Evolutionary conservation across 2,113 vertebrate species (phyloP).

Genomic region (Eolophus roseicapilla): DNA sequence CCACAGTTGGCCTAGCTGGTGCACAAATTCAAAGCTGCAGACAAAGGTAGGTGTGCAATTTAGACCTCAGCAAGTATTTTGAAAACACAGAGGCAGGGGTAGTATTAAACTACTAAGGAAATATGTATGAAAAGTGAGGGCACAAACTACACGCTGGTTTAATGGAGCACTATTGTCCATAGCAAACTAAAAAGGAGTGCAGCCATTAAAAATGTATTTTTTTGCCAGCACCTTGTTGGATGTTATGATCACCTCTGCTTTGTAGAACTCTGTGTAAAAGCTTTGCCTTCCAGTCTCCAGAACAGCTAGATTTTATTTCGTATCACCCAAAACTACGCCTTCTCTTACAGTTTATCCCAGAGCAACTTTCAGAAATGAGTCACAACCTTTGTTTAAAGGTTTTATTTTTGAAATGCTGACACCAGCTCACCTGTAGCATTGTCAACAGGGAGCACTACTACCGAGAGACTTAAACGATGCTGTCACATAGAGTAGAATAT

Average conservation of each 20-base stretch:
- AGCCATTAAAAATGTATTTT: background rate
- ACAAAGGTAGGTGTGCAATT: background rate
- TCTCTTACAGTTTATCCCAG: background rate
- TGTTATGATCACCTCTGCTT: background rate
- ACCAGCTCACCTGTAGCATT: background rate
- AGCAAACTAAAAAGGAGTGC: background rate
- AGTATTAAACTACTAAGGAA: background rate
- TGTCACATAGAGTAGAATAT: background rate
- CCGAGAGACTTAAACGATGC: background rate
- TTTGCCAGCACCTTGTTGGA: background rate
- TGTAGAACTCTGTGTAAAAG: background rate
- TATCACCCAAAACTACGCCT: background rate
- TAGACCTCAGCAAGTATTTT: background rate
- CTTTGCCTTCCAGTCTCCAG: background rate
- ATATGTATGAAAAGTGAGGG: background rate
- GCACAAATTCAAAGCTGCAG: background rate
- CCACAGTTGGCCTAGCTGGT: background rate
- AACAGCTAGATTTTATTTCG: background rate
- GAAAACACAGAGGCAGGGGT: background rate
- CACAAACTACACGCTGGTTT: background rate
- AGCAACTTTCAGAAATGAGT: background rate
- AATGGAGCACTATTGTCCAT: background rate
- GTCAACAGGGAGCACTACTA: background rate
- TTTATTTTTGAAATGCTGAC: conserved; percentile 6
- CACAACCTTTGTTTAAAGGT: background rate